Evolutionary conservation across 2,113 vertebrate species (phyloP), one percentile per base, ranked within the genome.

Genomic region (Oncorhynchus clarkii): DNA sequence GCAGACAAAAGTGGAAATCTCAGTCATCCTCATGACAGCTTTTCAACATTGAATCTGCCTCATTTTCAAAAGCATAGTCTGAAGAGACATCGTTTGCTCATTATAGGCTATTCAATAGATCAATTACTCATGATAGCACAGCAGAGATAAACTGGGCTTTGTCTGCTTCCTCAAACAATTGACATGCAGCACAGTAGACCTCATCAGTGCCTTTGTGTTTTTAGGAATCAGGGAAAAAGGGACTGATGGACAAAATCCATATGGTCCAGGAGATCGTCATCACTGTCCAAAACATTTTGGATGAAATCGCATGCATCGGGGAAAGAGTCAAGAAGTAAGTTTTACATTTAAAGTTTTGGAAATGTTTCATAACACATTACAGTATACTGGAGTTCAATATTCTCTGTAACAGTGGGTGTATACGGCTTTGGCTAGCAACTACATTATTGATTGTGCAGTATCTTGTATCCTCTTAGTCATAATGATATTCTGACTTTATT

Each of bases 311-410:
- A 59, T 96, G 94, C 4, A 93, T 97, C 60, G 97, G 96, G 78
- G 98, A 99, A 85, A 94, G 96, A 88, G 91, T 96, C 87, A 99
- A 99, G 92, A 99, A 99, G 98, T 99, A 95, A 94, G 92, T 92
- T 24, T 1, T 67, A 2, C 2, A 39, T 65, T 85, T 24, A 22
- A 54, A n/a, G 11, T 62, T 13, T 20, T 39, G 48, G 62, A 6
- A 26, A 67, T 72, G 24, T 22, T 57, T 59, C 14, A 12, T 67
- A 13, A 59, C 59, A 8, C 59, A 59, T 29, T 45, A 51, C 70
- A 65, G 51, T 48, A 13, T 24, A 54, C 76, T n/a, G 11, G 18
- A 27, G n/a, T 62, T 62, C 59, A 62, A 22, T 62, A 16, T 7
- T 22, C 13, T n/a, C 20, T 62, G 18, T 9, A 11, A 22, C 2